Base-by-base conservation (phyloP, 2,888 invertebrate genomes). In the Scaptomyza parva region DNA sequence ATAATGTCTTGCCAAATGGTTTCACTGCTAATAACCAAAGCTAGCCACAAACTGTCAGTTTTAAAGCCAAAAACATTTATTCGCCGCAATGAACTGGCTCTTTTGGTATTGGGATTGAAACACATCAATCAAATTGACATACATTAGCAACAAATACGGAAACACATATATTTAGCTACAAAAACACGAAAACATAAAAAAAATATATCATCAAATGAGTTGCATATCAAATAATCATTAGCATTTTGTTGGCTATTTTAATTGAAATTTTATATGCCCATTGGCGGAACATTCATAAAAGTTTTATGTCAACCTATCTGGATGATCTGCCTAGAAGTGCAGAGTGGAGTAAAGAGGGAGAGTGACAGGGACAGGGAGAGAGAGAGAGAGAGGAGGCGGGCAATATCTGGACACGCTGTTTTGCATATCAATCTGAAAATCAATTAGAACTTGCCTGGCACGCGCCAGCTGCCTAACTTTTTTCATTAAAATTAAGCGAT, bases 391-490 rank as follows among this genome's bases (percentile, higher is more conserved):
- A 17, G n/a, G 2, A 17, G 39, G 33, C 30, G 2, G 14, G 14
- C 0, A 37, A 52, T 51, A 41, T 70, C 44, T 66, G 78, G 76
- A 70, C 77, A 60, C 64, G 65, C 76, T 76, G 86, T 64, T 88
- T 85, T 88, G 84, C 84, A 88, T 85, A 88, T 85, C 88, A 85
- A 85, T 85, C 87, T 86, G 70, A 86, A 85, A 88, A 85, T 85
- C 84, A 85, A 88, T 85, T 85, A 88, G 88, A 88, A 83, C 76
- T 84, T 86, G 71, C 74, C 77, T 50, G 80, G 83, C 78, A 75
- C 70, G 70, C 78, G 70, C 74, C 81, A 65, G 66, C 52, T 64
- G 71, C 47, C 57, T 61, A 73, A 73, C 73, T 73, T 73, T 73
- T 76, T 73, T 82, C 81, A 82, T 82, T 82, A 87, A 82, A 87